Evolutionary conservation across 2,888 invertebrate genomes (phyloP).

Genomic region (Mylabris sibirica): DNA sequence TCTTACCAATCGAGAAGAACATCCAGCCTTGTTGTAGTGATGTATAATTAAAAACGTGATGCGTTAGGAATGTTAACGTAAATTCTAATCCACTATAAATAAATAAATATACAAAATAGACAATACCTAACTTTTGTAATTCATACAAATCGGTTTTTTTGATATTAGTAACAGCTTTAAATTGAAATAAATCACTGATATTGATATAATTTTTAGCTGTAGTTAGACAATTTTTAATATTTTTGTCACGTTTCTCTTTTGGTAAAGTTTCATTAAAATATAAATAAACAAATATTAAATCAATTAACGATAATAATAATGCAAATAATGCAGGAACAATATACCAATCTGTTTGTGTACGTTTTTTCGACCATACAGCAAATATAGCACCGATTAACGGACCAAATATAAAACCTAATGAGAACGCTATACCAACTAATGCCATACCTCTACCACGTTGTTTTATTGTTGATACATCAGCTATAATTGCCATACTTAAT

Average conservation of each 20-base stretch:
- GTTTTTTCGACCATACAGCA: slow-evolving; percentile 72
- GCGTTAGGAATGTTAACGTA: slow-evolving; percentile 95
- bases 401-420: slow-evolving; percentile 95
- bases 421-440: slow-evolving; percentile 96
- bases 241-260: slow-evolving; percentile 74
- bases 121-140: slow-evolving; percentile 73
- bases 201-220: slow-evolving; percentile 54
- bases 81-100: slow-evolving; percentile 97
- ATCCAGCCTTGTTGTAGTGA: slow-evolving; percentile 98
- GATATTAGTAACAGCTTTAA: slow-evolving; percentile 73
- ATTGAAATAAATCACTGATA: slow-evolving; percentile 65
- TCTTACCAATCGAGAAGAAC: slow-evolving; percentile 92
- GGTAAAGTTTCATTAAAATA: slow-evolving; percentile 87
- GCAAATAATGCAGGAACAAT: slow-evolving; percentile 83
- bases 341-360: slow-evolving; percentile 74
- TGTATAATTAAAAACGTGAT: slow-evolving; percentile 87
- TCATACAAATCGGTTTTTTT: slow-evolving; percentile 69
- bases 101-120: slow-evolving; percentile 92
- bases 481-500: slow-evolving; percentile 92
- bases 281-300: slow-evolving; percentile 76
- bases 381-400: slow-evolving; percentile 94
- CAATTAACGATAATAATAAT: slow-evolving; percentile 74
- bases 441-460: slow-evolving; percentile 97
- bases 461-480: slow-evolving; percentile 85
- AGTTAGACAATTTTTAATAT: slow-evolving; percentile 66